These are phyloP conservation scores for Acropora yongei DNA, from an alignment of 64 coral and sea anemone species.

Conservation along the genomic window DNA sequence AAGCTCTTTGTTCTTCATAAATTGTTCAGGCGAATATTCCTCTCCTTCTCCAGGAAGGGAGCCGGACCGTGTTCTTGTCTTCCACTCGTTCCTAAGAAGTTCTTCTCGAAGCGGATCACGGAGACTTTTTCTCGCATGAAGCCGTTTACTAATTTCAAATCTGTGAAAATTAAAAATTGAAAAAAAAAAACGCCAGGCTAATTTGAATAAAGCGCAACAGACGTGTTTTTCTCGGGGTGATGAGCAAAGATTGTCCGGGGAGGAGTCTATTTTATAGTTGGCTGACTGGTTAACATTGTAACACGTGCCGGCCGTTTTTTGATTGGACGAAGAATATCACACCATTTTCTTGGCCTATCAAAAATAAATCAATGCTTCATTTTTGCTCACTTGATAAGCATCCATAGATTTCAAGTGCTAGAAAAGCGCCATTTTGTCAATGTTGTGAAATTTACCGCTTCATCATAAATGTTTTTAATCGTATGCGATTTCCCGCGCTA, in stretches of 20 bases:
- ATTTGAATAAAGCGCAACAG: not conserved
- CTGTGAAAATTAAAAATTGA: not conserved
- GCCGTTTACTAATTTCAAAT: not conserved
- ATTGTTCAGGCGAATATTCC: not conserved
- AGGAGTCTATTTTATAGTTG: not conserved
- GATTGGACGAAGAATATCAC: not conserved
- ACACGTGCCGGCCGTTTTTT: not conserved
- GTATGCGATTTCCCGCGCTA: not conserved
- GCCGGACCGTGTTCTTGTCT: not conserved
- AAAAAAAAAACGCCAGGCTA: not conserved
- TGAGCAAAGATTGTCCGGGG: not conserved
- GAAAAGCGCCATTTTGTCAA: too few relatives aligned
- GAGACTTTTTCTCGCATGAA: conserved; percentile 22
- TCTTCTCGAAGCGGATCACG: conserved; percentile 26
- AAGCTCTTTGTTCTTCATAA: not conserved
- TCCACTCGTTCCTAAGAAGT: conserved; percentile 40
- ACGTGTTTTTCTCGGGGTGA: not conserved
- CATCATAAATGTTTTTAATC: too few relatives aligned
- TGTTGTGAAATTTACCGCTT: too few relatives aligned
- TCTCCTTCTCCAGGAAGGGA: not conserved
- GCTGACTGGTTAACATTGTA: not conserved
- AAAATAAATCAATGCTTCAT: too few relatives aligned
- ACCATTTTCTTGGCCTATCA: too few relatives aligned
- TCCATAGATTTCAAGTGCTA: too few relatives aligned
- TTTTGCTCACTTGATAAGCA: too few relatives aligned